Evolutionary conservation across 1,140 invertebrate species (phyloP).

Genomic region (Trichoplusia ni): DNA sequence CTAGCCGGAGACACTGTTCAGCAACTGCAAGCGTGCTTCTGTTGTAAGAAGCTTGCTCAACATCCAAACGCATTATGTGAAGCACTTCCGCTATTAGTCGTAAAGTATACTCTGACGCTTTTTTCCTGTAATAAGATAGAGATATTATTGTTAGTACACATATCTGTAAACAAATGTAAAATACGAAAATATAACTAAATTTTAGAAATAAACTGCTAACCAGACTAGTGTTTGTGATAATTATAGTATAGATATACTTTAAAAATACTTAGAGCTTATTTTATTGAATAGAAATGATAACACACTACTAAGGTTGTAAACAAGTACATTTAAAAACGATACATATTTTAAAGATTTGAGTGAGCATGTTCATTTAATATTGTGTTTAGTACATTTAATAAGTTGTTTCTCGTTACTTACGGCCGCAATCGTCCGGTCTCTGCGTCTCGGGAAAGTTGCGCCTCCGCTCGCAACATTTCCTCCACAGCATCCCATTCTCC

Average conservation of each 20-base stretch:
- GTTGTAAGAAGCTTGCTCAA: slow-evolving; percentile 76
- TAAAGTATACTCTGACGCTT: slow-evolving; percentile 79
- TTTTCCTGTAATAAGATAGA: slow-evolving; percentile 71
- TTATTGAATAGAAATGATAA: no score
- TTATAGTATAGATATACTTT: no score
- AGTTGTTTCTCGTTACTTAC: slow-evolving; percentile 52
- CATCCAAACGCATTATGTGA: slow-evolving; percentile 78
- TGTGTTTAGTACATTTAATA: no score
- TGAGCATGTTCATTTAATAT: background rate
- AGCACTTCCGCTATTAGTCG: slow-evolving; percentile 79
- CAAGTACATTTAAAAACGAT: no score
- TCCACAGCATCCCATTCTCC: slow-evolving; percentile 80
- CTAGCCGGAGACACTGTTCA: slow-evolving; percentile 75
- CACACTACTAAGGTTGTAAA: no score
- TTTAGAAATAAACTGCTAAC: no score
- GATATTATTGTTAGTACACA: no score
- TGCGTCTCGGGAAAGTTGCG: slow-evolving; percentile 76
- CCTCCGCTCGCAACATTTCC: slow-evolving; percentile 79
- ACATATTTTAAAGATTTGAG: background rate
- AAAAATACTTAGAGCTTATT: no score
- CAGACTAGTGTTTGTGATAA: no score
- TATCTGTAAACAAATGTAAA: no score
- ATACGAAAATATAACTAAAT: no score
- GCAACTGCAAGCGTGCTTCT: slow-evolving; percentile 76
- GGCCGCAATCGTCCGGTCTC: slow-evolving; percentile 78